Evolutionary conservation across 2,113 vertebrate species (phyloP).

Genomic region (Capreolus pygargus): DNA sequence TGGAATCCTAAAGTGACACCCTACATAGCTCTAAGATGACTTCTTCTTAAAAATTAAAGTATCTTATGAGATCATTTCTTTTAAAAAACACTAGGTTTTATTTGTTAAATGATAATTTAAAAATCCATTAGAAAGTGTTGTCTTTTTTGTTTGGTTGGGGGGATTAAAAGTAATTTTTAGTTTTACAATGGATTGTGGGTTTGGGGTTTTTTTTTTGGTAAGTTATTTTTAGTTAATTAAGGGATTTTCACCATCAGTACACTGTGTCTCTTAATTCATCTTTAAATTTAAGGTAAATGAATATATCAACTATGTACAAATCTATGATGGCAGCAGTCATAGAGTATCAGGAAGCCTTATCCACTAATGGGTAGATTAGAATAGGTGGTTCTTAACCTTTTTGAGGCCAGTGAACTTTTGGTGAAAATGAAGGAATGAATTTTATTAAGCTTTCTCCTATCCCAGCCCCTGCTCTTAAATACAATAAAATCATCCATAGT

Average conservation of each 20-base stretch:
- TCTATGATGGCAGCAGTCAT: background rate
- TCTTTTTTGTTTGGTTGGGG: background rate
- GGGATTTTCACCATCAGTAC: background rate
- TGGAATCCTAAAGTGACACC: background rate
- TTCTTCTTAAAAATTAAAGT: conserved; percentile 22
- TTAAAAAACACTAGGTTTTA: conserved; percentile 32
- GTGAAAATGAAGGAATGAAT: conserved; percentile 10
- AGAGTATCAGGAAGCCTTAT: conserved; percentile 4
- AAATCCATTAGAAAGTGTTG: background rate
- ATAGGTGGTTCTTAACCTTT: conserved; percentile 7
- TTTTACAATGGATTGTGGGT: background rate
- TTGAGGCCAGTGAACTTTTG: background rate
- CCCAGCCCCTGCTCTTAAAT: background rate
- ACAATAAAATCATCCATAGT: background rate
- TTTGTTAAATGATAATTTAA: conserved; percentile 4
- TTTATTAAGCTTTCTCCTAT: background rate
- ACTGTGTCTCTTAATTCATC: background rate
- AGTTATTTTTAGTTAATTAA: conserved; percentile 9
- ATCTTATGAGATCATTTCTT: conserved; percentile 24
- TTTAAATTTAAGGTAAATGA: conserved; percentile 32
- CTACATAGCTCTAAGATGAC: background rate
- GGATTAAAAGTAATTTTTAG: background rate
- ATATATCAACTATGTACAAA: background rate
- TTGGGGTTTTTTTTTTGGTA: background rate
- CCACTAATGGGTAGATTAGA: background rate